phyloP scores from a whole-genome alignment of 2,888 invertebrate species.

The Gymnocheta viridis region DNA sequence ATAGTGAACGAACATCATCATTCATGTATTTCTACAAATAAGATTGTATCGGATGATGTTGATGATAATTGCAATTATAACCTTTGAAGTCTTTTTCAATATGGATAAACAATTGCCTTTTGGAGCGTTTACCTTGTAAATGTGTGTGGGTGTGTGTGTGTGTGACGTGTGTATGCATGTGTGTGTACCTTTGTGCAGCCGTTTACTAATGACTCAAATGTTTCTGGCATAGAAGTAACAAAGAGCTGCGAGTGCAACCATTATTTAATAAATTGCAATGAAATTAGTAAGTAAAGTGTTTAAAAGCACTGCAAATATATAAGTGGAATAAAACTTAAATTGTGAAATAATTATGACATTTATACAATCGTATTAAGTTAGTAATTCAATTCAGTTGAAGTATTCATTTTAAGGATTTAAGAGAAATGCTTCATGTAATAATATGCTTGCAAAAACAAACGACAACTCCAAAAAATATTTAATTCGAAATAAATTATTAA shows the following conservation, averaged over 20 bases:
- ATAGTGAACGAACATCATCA: not conserved
- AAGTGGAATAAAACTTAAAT: not conserved
- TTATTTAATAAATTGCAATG: not conserved
- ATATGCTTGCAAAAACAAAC: too few species aligned
- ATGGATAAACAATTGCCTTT: not conserved
- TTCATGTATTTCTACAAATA: not conserved
- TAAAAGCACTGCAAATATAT: not conserved
- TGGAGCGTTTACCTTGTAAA: not conserved
- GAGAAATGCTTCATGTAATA: too few species aligned
- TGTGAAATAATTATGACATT: not conserved
- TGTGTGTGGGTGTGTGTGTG: not conserved
- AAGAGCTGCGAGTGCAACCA: not conserved
- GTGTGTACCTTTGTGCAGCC: not conserved
- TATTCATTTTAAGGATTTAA: too few species aligned
- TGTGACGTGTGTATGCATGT: not conserved
- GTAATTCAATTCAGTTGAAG: not conserved
- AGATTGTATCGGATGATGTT: not conserved
- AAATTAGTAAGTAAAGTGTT: conserved; percentile 1
- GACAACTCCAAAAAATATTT: too few species aligned
- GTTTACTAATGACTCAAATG: not conserved
- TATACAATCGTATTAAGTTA: not conserved
- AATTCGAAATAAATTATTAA: too few species aligned
- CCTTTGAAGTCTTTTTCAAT: conserved; percentile 25
- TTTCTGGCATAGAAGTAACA: not conserved
- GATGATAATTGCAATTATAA: conserved; percentile 40